Base-by-base conservation (phyloP, 2,797 vertebrate species). In the Tapera naevia region DNA sequence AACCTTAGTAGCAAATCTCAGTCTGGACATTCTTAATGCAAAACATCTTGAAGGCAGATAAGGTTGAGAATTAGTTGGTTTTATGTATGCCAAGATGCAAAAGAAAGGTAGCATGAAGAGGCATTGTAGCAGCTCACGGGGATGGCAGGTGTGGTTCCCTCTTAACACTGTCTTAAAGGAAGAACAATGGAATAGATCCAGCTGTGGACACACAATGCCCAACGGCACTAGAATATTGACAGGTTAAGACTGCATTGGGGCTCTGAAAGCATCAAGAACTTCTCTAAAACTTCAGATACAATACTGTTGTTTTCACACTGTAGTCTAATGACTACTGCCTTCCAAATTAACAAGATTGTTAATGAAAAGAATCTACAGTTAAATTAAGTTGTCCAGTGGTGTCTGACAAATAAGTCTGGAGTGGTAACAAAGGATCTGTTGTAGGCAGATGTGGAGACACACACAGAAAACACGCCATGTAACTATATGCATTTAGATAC, bases 331-430 rank as follows among this genome's bases (percentile, higher is more conserved):
- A 70, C 71, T 51, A 30, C 60, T 30, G 62, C 67, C 61, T 93
- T 30, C 22, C 66, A 75, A 88, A 93, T 95, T 80, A 97, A 94
- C 84, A 58, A 88, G 87, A 62, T 50, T 76, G 89, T 62, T 96
- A 93, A 96, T 93, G 81, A 96, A 91, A 74, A 93, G 67, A 82
- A 91, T 84, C 51, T 72, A 72, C 79, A 69, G 75, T 81, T 88
- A 89, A 91, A 92, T 92, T 88, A 90, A 93, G 88, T 30, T 89
- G 81, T 80, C 84, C 79, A 94, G 53, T 54, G 58, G 22, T 43
- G 58, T 94, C 86, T 97, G 95, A 96, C 93, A 86, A 96, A 91
- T 71, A 89, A 75, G 86, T 88, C 87, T 84, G 95, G 23, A 82
- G 86, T 39, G 13, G 89, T 92, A 94, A 92, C 81, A 95, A 94